Evolutionary conservation across 1,140 invertebrate species (phyloP), one percentile per base, ranked within the genome.

Genomic region (Drosophila micromelanica): DNA sequence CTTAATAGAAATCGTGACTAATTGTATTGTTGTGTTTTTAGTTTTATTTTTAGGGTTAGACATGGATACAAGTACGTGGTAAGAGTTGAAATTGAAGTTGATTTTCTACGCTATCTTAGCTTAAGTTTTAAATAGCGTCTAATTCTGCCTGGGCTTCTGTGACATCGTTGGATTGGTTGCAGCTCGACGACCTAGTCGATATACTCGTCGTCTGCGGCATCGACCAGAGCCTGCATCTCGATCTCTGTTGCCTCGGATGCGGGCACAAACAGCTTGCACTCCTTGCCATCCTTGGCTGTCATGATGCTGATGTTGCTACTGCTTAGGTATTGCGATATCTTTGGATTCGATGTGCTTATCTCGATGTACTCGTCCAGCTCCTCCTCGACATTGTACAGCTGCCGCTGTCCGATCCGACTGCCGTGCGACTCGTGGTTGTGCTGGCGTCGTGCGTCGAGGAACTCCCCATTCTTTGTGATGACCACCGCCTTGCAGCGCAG

Each of bases 321-420:
- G 56, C 70, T 76, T 38, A 91, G 49, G 45, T 89, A 90, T 61
- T 92, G 84, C 5, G 73, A 77, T 32, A 92, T 67, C 56, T 90
- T 90, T 42, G 79, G 75, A 48, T 90, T 86, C 13, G 86, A 79
- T 17, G 90, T 57, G 46, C 75, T 81, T 38, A 92, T 84, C 51
- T 92, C 91, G 1, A 92, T 74, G 40, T 91, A 91, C 61, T 91
- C 89, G 5, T 89, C 90, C 17, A 91, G 62, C 20, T 91, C 89
- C 59, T 86, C 78, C 51, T 91, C 90, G 12, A 73, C 52, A 17
- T 72, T 64, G 63, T 91, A 91, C 13, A 91, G 72, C 35, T 84
- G 81, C 6, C 90, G 52, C 12, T 87, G 76, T 6, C 80, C 78
- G 32, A 91, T 87, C 6, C 90, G 73, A 0, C 35, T 49, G 0